These are phyloP conservation scores for Oscheius sp. DNA, from an alignment of 2,888 invertebrate genomes.

Conservation along the genomic window DNA sequence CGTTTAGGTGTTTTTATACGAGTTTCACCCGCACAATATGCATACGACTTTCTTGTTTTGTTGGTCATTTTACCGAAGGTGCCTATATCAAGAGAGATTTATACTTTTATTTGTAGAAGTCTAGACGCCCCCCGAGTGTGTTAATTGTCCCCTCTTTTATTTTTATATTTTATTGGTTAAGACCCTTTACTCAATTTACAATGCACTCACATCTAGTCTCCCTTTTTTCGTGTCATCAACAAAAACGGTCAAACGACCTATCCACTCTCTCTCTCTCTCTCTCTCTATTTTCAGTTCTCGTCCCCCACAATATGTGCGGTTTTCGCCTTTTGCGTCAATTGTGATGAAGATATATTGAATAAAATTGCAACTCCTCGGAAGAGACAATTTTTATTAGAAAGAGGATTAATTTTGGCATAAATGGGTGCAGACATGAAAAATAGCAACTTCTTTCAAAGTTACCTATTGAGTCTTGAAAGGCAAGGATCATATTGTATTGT, in stretches of 20 bases:
- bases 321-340: conserved; percentile 27
- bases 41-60: conserved; percentile 25
- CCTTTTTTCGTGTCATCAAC: conserved; percentile 23
- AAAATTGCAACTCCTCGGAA: too few species aligned
- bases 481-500: too few species aligned
- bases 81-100: conserved; percentile 30
- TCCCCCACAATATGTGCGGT: conserved; percentile 21
- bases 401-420: too few species aligned
- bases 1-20: conserved; percentile 24
- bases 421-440: too few species aligned
- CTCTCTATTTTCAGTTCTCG: conserved; percentile 29
- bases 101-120: background rate
- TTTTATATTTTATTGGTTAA: background rate
- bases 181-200: background rate
- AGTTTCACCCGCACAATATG: conserved; percentile 18
- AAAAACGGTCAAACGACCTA: conserved; percentile 22
- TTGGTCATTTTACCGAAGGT: conserved; percentile 30
- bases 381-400: too few species aligned
- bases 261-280: conserved; percentile 21
- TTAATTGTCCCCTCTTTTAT: background rate
- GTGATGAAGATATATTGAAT: conserved; percentile 34
- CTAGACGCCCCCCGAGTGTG: background rate
- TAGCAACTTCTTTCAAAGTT: too few species aligned
- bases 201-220: background rate
- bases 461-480: too few species aligned